phyloP scores from a whole-genome alignment of 2,888 invertebrate species.

The Ophion costatus region DNA sequence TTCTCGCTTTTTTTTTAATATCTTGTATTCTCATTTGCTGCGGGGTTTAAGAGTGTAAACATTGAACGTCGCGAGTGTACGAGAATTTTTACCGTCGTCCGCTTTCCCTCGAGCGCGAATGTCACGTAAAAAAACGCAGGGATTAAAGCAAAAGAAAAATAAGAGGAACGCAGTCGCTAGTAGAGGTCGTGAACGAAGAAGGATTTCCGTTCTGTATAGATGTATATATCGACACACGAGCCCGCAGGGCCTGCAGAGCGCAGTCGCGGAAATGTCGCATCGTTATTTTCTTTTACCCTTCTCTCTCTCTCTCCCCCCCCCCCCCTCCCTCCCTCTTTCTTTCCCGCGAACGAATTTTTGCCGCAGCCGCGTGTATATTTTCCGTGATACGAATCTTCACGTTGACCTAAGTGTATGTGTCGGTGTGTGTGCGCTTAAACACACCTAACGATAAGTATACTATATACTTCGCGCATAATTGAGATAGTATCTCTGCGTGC shows the following conservation, averaged over 20 bases:
- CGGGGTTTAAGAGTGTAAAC: background rate
- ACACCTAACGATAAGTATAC: background rate
- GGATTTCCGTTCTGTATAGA: slow-evolving; percentile 12
- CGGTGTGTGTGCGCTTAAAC: background rate
- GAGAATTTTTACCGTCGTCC: slow-evolving; percentile 13
- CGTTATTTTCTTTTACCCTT: slow-evolving; percentile 44
- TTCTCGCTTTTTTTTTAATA: background rate
- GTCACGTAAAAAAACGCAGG: slow-evolving; percentile 12
- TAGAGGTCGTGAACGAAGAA: slow-evolving; percentile 62
- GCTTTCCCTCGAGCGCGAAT: background rate
- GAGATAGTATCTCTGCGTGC: background rate
- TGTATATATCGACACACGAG: slow-evolving; percentile 8
- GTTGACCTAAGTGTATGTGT: background rate
- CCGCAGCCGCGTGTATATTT: slow-evolving; percentile 27
- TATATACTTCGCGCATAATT: background rate
- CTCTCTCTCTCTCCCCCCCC: background rate
- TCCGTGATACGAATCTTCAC: slow-evolving; percentile 31
- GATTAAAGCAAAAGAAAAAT: slow-evolving; percentile 7
- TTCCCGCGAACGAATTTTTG: slow-evolving; percentile 16
- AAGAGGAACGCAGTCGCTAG: slow-evolving; percentile 15
- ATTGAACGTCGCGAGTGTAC: background rate
- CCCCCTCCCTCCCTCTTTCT: background rate
- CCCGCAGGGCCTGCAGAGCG: slow-evolving; percentile 23
- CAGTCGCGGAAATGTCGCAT: slow-evolving; percentile 55
- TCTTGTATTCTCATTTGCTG: background rate